Base-by-base conservation (phyloP, 2,113 vertebrate species). In the Daboia siamensis region DNA sequence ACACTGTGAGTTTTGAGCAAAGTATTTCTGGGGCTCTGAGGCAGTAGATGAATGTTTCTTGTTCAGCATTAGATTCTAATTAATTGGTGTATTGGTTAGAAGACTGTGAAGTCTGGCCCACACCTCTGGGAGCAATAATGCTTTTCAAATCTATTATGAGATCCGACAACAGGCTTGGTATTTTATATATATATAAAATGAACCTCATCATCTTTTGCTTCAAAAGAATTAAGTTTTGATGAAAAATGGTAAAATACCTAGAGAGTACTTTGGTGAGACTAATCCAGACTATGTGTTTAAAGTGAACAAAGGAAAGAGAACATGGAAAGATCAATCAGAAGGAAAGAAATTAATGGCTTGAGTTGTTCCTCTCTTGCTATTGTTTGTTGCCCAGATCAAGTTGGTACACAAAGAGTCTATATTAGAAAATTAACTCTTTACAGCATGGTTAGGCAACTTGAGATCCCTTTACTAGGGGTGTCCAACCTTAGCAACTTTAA, bases 311-410 rank as follows among this genome's bases (percentile, higher is more conserved):
- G 90, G 93, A 92, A 88, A 94, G 64, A 93, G 56, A 93, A 93
- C 90, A 94, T 59, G 86, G 88, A 95, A 96, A 96, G 94, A 93
- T 95, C 92, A 94, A 94, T 88, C 6, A 52, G 26, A 54, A 87
- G 86, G 51, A 33, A 80, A 95, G 89, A 94, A 95, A 96, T 96
- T 94, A 92, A 88, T 87, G 90, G 55, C 24, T 94, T 57, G 44
- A 33, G 55, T 93, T 93, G 89, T 93, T 92, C 86, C 92, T 96
- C 91, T 84, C 46, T 90, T 86, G 89, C 91, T n/a, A 59, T 0
- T 93, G 87, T 86, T 94, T 95, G 91, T 93, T 95, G 89, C 69
- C 85, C 3, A 84, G 94, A 93, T 95, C 96, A 94, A 95, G 94
- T 92, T 94, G n/a, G 90, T 93, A 91, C 93, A 89, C 91, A 87